These are phyloP conservation scores for Spodoptera exigua DNA, from an alignment of 2,888 invertebrate species.

Conservation along the genomic window DNA sequence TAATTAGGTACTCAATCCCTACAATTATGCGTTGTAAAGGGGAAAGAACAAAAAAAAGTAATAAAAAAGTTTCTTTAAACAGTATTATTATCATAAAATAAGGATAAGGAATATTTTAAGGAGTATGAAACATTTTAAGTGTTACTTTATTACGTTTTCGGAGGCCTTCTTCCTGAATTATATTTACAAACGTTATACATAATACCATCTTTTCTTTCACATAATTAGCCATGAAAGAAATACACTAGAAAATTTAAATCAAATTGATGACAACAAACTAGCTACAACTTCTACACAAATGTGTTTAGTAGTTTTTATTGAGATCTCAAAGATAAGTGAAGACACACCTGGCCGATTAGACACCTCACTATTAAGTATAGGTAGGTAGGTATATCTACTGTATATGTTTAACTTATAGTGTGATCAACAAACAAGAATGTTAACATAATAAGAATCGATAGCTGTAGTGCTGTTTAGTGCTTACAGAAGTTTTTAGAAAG, in stretches of 20 bases:
- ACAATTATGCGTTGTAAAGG: conserved; percentile 49
- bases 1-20: conserved; percentile 44
- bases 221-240: neutral
- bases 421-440: neutral
- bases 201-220: too few relatives aligned
- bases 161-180: too few relatives aligned
- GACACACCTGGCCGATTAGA: conserved; percentile 26
- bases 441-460: neutral
- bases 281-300: conserved; percentile 9
- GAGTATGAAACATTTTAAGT: too few relatives aligned
- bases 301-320: conserved; percentile 22
- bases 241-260: conserved; percentile 19
- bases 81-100: too few relatives aligned
- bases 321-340: conserved; percentile 19
- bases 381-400: neutral
- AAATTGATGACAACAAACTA: conserved; percentile 19
- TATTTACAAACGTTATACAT: too few relatives aligned
- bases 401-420: neutral
- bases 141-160: too few relatives aligned
- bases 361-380: conserved; percentile 1
- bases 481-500: too few relatives aligned
- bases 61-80: conserved; percentile 4
- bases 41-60: conserved; percentile 24
- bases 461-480: too few relatives aligned
- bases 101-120: too few relatives aligned